Conservation (phyloP, 2,888 invertebrate genomes). For the Gymnosoma rotundatum region DNA sequence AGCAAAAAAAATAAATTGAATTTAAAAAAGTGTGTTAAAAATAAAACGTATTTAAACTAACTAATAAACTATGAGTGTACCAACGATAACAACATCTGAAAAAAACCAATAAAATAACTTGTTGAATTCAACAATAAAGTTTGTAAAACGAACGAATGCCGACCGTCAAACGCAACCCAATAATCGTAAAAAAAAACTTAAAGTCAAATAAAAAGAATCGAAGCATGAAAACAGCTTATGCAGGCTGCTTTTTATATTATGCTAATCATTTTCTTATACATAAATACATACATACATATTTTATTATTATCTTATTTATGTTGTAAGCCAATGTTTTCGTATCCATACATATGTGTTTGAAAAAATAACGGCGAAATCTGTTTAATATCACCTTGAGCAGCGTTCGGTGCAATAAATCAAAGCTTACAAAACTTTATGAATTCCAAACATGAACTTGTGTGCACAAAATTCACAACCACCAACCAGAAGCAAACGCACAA, state of each 20-base stretch:
- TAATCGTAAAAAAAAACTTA: constrained; percentile 20
- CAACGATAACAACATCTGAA: constrained; percentile 1
- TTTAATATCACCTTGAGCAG: constrained; percentile 63
- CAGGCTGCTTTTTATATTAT: not conserved
- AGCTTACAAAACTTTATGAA: constrained; percentile 23
- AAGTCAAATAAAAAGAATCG: not conserved
- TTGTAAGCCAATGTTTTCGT: not conserved
- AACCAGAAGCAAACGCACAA: constrained; percentile 57
- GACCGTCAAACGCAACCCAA: constrained; percentile 22
- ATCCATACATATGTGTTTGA: no score
- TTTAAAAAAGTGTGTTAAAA: constrained; percentile 4
- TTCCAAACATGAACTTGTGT: constrained; percentile 22
- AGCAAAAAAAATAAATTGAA: constrained; percentile 7
- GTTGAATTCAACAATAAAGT: constrained; percentile 2
- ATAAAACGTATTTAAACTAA: constrained; percentile 5
- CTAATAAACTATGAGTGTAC: constrained; percentile 12
- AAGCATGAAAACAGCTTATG: not conserved
- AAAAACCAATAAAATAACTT: constrained; percentile 30
- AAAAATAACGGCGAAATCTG: constrained; percentile 38
- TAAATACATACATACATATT: no score
- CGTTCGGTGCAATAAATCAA: constrained; percentile 71
- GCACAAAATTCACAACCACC: constrained; percentile 28
- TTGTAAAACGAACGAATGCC: not conserved
- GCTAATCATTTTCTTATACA: no score
- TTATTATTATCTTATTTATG: no score